phyloP scores from a whole-genome alignment of 2,888 invertebrate species.

The Empis livida region DNA sequence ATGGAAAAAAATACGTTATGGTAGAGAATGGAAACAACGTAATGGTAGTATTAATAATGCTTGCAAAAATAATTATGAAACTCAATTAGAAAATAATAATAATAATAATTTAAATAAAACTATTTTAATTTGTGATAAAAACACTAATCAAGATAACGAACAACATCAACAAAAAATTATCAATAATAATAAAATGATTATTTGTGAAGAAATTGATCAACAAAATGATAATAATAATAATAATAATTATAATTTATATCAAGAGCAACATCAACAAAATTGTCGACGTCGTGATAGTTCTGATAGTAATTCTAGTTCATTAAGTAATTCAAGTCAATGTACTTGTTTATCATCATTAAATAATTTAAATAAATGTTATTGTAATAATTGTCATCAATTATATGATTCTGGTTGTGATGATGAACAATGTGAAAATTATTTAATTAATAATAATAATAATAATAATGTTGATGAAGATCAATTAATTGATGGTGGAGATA shows the following conservation, averaged over 20 bases:
- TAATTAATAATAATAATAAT: slow-evolving; percentile 2
- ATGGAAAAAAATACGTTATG: slow-evolving; percentile 36
- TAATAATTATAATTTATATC: not conserved
- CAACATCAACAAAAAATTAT: not conserved
- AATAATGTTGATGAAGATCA: not conserved
- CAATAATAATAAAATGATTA: not conserved
- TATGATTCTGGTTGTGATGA: slow-evolving; percentile 33
- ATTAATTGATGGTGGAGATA: slow-evolving; percentile 2
- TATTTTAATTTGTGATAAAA: not conserved
- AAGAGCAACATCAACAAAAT: slow-evolving; percentile 19
- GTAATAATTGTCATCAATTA: slow-evolving; percentile 19
- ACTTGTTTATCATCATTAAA: slow-evolving; percentile 19
- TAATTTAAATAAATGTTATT: slow-evolving; percentile 21
- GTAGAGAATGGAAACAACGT: slow-evolving; percentile 33
- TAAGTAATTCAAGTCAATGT: slow-evolving; percentile 29
- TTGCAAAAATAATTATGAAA: not conserved
- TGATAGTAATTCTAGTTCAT: slow-evolving; percentile 33
- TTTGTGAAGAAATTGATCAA: not conserved
- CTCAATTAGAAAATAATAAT: slow-evolving; percentile 5
- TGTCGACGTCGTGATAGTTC: slow-evolving; percentile 32
- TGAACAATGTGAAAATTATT: slow-evolving; percentile 24
- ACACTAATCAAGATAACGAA: not conserved
- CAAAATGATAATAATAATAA: not conserved
- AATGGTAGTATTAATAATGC: slow-evolving; percentile 11
- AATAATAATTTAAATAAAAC: not conserved